Evolutionary conservation across 2,797 vertebrate genomes (phyloP), one percentile per base, ranked within the genome.

Genomic region (Pampus argenteus): DNA sequence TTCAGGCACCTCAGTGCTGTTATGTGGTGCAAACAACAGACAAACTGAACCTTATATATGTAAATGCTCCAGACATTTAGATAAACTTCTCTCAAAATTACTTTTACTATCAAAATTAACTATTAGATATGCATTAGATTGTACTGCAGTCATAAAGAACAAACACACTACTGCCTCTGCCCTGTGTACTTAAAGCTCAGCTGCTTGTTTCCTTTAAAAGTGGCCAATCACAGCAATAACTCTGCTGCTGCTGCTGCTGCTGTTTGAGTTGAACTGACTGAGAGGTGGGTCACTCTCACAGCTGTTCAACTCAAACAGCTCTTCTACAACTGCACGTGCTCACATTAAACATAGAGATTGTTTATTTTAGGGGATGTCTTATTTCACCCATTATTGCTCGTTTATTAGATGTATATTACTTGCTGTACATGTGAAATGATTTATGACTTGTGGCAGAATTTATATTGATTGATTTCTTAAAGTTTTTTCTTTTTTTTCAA

Each of bases 211-310:
- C 1, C 22, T 40, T 22, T 31, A 22, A 51, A 62, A 59, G 38
- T 26, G 15, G 22, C 48, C 51, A 28, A 50, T 62, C 64, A 1
- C 49, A 65, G 11, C 71, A 49, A 36, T 20, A 18, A 34, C 31
- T 50, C 49, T 18, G 13, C 71, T 58, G 52, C 49, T 54, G 49
- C 38, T 62, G 11, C 1, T 57, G 34, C n/a, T 34, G 28, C 17
- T 45, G 61, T 71, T 74, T 74, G 5, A 68, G 65, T 63, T 77
- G 18, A 69, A n/a, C n/a, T n/a, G n/a, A n/a, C n/a, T n/a, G n/a
- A n/a, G n/a, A n/a, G n/a, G n/a, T n/a, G n/a, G n/a, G n/a, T n/a
- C n/a, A n/a, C n/a, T n/a, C n/a, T n/a, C n/a, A n/a, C n/a, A n/a
- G n/a, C n/a, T n/a, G n/a, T n/a, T n/a, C 26, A 48, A 42, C 66